phyloP scores from a whole-genome alignment of 2,888 invertebrate species.

The Isotomurus palustris region DNA sequence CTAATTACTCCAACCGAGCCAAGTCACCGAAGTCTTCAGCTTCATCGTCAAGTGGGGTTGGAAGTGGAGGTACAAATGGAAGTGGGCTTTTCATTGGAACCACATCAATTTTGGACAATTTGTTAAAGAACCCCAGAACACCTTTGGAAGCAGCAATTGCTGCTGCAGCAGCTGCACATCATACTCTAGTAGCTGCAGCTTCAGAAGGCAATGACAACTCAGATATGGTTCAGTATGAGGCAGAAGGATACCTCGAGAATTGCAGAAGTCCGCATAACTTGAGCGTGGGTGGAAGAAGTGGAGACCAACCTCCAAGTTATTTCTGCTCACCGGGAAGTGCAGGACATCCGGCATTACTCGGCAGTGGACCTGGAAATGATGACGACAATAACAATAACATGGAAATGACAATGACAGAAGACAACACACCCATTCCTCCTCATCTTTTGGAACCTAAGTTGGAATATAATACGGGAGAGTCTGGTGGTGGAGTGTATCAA shows the following conservation, averaged over 20 bases:
- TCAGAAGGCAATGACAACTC: conserved; percentile 44
- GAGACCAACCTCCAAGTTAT: conserved; percentile 28
- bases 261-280: conserved; percentile 33
- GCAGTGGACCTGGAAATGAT: conserved; percentile 28
- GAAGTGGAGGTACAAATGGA: conserved; percentile 35
- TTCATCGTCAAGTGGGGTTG: conserved; percentile 8
- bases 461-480: conserved; percentile 45
- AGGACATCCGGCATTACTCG: conserved; percentile 39
- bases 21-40: conserved; percentile 38
- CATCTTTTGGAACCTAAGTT: conserved; percentile 46
- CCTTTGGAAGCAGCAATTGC: conserved; percentile 38
- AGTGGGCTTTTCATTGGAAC: conserved; percentile 43
- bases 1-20: conserved; percentile 32
- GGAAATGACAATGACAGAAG: conserved; percentile 45
- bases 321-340: conserved; percentile 42
- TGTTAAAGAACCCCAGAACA: conserved; percentile 44
- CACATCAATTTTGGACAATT: conserved; percentile 46
- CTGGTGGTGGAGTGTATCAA: conserved; percentile 37
- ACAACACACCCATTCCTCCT: conserved; percentile 43
- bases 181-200: conserved; percentile 12
- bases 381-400: conserved; percentile 40
- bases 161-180: conserved; percentile 26
- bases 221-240: conserved; percentile 46
- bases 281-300: conserved; percentile 28
- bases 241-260: conserved; percentile 40